Evolutionary conservation across 2,888 invertebrate species (phyloP).

Genomic region (Machimus atricapillus): DNA sequence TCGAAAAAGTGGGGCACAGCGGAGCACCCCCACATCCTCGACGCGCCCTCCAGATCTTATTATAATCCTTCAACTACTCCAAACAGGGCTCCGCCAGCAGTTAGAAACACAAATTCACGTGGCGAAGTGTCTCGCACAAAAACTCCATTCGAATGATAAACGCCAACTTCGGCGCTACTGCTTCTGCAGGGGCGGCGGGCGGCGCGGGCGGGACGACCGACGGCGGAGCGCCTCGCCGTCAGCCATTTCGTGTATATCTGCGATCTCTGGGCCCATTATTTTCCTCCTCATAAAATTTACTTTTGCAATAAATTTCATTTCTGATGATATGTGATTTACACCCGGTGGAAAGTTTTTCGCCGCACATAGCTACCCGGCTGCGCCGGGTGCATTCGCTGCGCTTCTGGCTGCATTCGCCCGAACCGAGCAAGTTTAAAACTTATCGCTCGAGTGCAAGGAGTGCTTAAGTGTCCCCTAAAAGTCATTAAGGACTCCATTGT

Average conservation of each 20-base stretch:
- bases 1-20: neutral
- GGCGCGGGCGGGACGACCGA: neutral
- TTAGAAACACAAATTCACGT: neutral
- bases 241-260: constrained; percentile 30
- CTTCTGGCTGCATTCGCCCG: neutral
- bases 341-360: constrained; percentile 25
- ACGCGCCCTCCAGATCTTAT: neutral
- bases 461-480: constrained; percentile 39
- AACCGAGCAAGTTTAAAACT: constrained; percentile 32
- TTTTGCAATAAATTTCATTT: constrained; percentile 40
- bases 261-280: constrained; percentile 25
- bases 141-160: constrained; percentile 21
- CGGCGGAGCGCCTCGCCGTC: neutral
- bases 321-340: constrained; percentile 41
- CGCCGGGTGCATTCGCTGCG: neutral
- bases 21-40: neutral
- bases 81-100: neutral
- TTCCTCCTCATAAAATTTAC: constrained; percentile 39
- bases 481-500: constrained; percentile 40
- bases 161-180: neutral
- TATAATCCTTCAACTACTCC: neutral
- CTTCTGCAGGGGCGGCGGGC: too few relatives aligned
- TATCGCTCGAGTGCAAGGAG: constrained; percentile 35
- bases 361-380: neutral
- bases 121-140: neutral